Evolutionary conservation across 2,888 invertebrate genomes (phyloP), one percentile per base, ranked within the genome.

Genomic region (Nomada ruficornis): DNA sequence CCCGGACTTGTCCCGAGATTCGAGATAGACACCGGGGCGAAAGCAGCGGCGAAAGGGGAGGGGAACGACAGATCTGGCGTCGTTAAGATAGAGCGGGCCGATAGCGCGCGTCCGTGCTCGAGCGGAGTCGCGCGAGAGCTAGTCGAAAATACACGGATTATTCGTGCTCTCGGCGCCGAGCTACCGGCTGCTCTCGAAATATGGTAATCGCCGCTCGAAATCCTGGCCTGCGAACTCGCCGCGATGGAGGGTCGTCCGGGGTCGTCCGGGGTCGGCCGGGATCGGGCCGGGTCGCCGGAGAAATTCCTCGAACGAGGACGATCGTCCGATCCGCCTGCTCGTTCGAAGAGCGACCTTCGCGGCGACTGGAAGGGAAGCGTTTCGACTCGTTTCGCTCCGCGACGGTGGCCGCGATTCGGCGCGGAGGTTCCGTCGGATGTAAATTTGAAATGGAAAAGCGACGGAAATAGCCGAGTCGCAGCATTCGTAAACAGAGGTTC

Each of bases 51-150:
- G 72, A 70, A 36, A 68, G 71, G 78, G 84, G 80, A 63, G 75
- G 75, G 65, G 82, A 86, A 88, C 84, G 89, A 88, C 90, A 85
- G 90, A 89, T 86, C 88, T 87, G 86, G 85, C 88, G 87, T 91
- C 88, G 91, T 90, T 91, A 90, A 91, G 91, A 91, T 90, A 89
- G 86, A 90, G 87, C 85, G 79, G 75, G 11, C 80, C 83, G 91
- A 91, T 92, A 91, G 77, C 84, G 86, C 78, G 77, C 80, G 77
- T 81, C 83, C 75, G 80, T 80, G 80, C 77, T 85, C 86, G 82
- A 81, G 68, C 84, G 67, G 47, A 47, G 47, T 47, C 85, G 78
- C 77, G 65, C 26, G 59, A 64, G 69, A 60, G 74, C 67, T 77
- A 70, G 86, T 88, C 86, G 88, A 88, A 88, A 88, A 86, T 88